Percentiles rank a stretch among this genome's conserved stretches.
Evolutionary conservation across 2,888 invertebrate genomes (phyloP).

Genomic region (Limenitis camilla): DNA sequence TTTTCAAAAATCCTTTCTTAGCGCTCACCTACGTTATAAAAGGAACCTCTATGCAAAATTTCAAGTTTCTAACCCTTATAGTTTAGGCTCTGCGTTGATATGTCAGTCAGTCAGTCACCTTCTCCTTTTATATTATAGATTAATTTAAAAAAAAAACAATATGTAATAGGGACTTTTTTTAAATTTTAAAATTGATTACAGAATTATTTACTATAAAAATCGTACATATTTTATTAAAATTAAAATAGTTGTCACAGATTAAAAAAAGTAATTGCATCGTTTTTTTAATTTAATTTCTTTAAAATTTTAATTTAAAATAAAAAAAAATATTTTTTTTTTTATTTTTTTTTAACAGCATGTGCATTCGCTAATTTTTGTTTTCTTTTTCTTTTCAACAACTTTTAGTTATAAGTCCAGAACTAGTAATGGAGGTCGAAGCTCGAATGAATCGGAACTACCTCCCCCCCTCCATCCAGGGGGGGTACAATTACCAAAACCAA

Average conservation of each 20-base stretch:
- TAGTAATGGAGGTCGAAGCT: slow-evolving; percentile 91
- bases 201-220: neutral
- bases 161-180: too few relatives aligned
- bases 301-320: too few relatives aligned
- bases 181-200: too few relatives aligned
- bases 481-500: slow-evolving; percentile 55
- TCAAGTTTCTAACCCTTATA: too few relatives aligned
- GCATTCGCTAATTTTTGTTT: slow-evolving; percentile 33
- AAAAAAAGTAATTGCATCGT: neutral
- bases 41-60: too few relatives aligned
- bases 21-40: too few relatives aligned
- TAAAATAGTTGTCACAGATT: neutral
- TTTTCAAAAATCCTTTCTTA: too few relatives aligned
- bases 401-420: slow-evolving; percentile 90
- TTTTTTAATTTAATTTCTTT: neutral
- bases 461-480: slow-evolving; percentile 79
- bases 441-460: slow-evolving; percentile 88
- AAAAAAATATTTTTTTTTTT: neutral
- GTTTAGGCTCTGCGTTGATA: too few relatives aligned
- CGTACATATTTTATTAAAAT: neutral
- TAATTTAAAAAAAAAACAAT: too few relatives aligned
- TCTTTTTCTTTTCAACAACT: slow-evolving; percentile 29
- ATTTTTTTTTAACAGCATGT: slow-evolving; percentile 16
- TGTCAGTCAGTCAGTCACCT: too few relatives aligned
- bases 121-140: too few relatives aligned